Evolutionary conservation across 2,113 vertebrate species (phyloP).

Genomic region (Pyrgilauda ruficollis): DNA sequence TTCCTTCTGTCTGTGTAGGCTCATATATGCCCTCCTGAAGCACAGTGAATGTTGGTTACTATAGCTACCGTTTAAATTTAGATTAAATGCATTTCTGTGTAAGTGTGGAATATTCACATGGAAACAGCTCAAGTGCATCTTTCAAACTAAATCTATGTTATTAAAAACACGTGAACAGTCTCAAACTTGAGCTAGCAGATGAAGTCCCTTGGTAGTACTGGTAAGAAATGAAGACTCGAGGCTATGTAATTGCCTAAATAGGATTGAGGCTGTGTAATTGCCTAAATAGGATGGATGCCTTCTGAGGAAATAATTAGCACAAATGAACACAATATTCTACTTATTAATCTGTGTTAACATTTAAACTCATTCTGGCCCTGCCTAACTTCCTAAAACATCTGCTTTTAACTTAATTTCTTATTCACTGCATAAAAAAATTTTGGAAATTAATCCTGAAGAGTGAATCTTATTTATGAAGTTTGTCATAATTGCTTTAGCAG

Average conservation of each 20-base stretch:
- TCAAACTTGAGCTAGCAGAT: conserved; percentile 1
- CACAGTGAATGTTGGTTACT: conserved; percentile 62
- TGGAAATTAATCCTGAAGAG: conserved; percentile 8
- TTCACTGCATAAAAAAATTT: not conserved
- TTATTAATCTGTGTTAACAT: conserved; percentile 44
- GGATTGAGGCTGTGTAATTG: conserved; percentile 43
- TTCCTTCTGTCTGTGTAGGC: conserved; percentile 47
- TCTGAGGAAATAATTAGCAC: conserved; percentile 52
- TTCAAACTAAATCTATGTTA: conserved; percentile 58
- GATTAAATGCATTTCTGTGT: conserved; percentile 61
- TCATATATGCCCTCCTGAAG: conserved; percentile 58
- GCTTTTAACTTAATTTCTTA: conserved; percentile 24
- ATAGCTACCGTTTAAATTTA: conserved; percentile 73
- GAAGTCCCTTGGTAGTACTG: not conserved
- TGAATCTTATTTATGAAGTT: not conserved
- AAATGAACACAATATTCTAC: conserved; percentile 36
- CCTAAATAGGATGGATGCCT: conserved; percentile 38
- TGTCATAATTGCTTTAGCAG: not conserved
- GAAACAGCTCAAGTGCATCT: conserved; percentile 57
- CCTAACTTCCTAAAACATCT: conserved; percentile 18
- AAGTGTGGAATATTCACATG: conserved; percentile 49
- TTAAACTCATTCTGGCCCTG: conserved; percentile 19
- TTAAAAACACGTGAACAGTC: conserved; percentile 47
- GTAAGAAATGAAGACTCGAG: conserved; percentile 29
- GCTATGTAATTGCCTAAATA: conserved; percentile 56